Conservation (phyloP, 2,113 vertebrate genomes). For the Cariama cristata region DNA sequence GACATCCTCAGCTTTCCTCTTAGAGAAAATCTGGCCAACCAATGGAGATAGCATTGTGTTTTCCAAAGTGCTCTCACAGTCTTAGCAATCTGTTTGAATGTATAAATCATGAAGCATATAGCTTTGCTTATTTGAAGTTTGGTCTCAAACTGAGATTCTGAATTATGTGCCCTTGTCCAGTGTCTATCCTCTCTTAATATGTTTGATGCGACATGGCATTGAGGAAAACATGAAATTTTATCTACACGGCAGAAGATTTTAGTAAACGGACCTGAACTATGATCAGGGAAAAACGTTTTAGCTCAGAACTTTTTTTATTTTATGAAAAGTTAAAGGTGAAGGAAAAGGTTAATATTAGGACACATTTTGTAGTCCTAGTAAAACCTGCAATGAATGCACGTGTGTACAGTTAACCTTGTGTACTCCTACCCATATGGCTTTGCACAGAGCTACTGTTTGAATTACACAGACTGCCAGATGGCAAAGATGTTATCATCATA, state of each 20-base stretch:
- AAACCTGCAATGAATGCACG: not conserved
- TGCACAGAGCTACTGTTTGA: not conserved
- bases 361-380: not conserved
- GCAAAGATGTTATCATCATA: not conserved
- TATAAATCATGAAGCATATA: not conserved
- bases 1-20: not conserved
- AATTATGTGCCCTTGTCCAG: not conserved
- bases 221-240: not conserved
- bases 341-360: not conserved
- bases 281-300: not conserved
- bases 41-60: rapidly evolving
- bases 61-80: not conserved
- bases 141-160: not conserved
- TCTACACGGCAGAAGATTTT: not conserved
- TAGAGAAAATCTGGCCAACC: not conserved
- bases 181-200: not conserved
- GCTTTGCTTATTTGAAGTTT: not conserved
- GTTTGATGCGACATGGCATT: not conserved
- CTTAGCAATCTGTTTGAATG: not conserved
- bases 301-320: not conserved
- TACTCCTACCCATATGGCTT: not conserved
- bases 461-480: not conserved
- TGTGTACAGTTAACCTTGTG: not conserved
- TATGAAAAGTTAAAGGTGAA: not conserved
- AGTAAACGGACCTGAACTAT: not conserved